A percentile compares a stretch with the other conserved stretches of the same genome.
phyloP scores from a whole-genome alignment of 2,113 vertebrate genomes.

The Egretta garzetta region DNA sequence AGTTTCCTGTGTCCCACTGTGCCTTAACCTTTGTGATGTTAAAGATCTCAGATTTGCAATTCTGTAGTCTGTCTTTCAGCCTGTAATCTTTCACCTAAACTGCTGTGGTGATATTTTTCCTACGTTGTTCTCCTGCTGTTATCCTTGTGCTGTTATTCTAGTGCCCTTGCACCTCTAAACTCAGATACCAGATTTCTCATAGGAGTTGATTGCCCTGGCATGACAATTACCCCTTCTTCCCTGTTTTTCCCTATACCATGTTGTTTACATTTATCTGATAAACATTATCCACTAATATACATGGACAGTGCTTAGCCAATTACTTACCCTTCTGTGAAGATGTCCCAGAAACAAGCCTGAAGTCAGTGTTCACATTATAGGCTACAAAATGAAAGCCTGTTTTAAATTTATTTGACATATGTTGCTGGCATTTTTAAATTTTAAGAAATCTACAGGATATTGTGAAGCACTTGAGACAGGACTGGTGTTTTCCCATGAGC shows the following conservation, averaged over 20 bases:
- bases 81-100: neutral
- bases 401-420: neutral
- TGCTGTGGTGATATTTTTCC: neutral
- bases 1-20: neutral
- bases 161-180: neutral
- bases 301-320: neutral
- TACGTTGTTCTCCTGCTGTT: neutral
- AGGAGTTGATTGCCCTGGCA: neutral
- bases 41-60: slow-evolving; percentile 13
- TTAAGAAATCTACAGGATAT: neutral
- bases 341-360: neutral
- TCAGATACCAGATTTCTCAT: neutral
- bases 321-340: neutral
- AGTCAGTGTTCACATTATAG: neutral
- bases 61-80: neutral
- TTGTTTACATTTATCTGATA: neutral
- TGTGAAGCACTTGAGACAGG: neutral
- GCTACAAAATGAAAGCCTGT: neutral
- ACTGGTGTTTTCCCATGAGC: neutral
- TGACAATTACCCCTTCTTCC: neutral
- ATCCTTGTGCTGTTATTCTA: neutral
- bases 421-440: neutral
- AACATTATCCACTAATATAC: neutral
- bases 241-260: neutral
- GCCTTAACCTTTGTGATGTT: slow-evolving; percentile 39